Conservation (phyloP, 2,113 vertebrate species). For the Rhea pennata region DNA sequence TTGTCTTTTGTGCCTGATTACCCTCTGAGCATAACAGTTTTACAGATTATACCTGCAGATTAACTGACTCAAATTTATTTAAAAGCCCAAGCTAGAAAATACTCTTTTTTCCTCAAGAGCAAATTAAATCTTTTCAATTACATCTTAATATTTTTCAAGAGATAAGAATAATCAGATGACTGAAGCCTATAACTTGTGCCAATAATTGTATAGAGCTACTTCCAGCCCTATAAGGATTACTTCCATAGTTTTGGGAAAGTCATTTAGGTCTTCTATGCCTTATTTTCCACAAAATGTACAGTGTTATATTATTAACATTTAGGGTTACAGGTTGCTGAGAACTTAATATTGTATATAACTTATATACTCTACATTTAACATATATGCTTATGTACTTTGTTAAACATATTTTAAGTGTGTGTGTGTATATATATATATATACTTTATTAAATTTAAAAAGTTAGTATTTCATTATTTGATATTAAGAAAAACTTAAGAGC, state of each 20-base stretch:
- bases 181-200: not conserved
- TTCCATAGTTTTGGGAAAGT: not conserved
- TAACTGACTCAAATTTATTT: not conserved
- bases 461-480: not conserved
- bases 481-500: not conserved
- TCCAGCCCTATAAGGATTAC: not conserved
- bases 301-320: not conserved
- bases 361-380: not conserved
- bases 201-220: not conserved
- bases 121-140: not conserved
- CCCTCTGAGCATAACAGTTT: not conserved
- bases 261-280: not conserved
- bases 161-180: not conserved
- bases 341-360: not conserved
- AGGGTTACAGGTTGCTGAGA: not conserved
- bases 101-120: not conserved
- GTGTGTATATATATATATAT: not conserved
- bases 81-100: not conserved
- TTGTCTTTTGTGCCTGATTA: not conserved
- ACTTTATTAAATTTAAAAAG: not conserved
- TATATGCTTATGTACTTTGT: not conserved
- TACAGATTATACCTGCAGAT: not conserved
- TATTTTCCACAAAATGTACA: not conserved
- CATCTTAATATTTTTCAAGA: accelerated
- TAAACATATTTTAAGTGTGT: too few relatives aligned